phyloP scores from a whole-genome alignment of 1,140 invertebrate genomes.

The Musca vetustissima region DNA sequence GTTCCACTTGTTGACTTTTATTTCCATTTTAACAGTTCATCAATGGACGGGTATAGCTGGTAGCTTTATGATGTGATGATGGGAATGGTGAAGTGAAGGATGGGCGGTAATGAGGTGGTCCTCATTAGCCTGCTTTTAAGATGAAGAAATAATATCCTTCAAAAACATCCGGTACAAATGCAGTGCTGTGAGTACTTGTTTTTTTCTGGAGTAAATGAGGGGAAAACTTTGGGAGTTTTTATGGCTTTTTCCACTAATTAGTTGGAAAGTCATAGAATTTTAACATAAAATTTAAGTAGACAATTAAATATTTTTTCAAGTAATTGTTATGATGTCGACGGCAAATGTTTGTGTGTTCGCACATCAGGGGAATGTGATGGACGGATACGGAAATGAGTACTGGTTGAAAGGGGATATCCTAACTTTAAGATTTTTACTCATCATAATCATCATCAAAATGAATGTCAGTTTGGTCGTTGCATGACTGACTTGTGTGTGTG shows the following conservation, averaged over 20 bases:
- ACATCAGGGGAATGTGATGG: no score
- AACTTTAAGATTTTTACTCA: no score
- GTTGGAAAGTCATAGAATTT: slow-evolving; percentile 55
- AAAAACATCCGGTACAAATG: neutral
- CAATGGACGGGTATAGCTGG: no score
- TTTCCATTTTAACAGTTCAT: neutral
- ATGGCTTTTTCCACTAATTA: slow-evolving; percentile 51
- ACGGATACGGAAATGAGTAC: neutral
- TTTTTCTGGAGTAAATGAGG: neutral
- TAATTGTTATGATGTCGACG: slow-evolving; percentile 40
- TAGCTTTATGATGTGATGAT: no score
- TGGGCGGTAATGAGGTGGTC: no score
- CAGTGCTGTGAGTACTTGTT: neutral
- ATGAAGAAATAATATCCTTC: neutral
- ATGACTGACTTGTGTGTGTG: no score
- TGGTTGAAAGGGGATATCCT: slow-evolving; percentile 1
- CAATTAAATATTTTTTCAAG: slow-evolving; percentile 33
- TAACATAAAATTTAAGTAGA: slow-evolving; percentile 42
- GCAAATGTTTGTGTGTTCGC: slow-evolving; percentile 25
- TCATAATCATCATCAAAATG: no score
- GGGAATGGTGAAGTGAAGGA: no score
- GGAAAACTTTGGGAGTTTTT: slow-evolving; percentile 48
- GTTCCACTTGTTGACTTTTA: slow-evolving; percentile 12
- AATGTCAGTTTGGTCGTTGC: neutral
- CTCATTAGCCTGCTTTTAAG: no score